Evolutionary conservation across 2,113 vertebrate genomes (phyloP).

Genomic region (Cephalopterus ornatus): DNA sequence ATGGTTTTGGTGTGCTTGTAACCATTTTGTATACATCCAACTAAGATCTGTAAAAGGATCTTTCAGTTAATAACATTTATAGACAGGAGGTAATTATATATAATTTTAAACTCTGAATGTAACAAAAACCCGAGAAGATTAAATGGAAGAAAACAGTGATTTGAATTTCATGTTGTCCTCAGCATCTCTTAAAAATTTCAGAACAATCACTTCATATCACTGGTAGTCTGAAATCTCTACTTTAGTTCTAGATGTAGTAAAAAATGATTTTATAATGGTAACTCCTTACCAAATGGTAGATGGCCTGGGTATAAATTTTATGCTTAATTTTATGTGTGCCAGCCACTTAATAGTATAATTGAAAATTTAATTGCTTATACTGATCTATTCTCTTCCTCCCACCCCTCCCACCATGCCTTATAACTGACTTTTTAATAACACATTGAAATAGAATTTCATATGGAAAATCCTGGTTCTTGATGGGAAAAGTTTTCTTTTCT

Average conservation of each 20-base stretch:
- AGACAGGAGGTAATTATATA: background rate
- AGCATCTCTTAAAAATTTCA: background rate
- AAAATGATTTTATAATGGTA: background rate
- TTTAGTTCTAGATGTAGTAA: background rate
- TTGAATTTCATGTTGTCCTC: background rate
- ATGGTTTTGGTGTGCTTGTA: background rate
- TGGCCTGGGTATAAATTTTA: background rate
- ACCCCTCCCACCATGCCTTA: background rate
- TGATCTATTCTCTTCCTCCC: background rate
- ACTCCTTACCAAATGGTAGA: background rate
- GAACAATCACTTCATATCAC: background rate
- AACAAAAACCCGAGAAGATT: background rate
- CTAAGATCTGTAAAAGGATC: background rate
- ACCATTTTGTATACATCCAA: background rate
- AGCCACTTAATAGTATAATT: background rate
- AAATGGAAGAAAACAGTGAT: background rate
- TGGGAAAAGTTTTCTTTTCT: background rate
- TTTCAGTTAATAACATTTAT: background rate
- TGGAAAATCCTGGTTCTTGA: background rate
- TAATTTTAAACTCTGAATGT: background rate
- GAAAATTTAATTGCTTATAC: background rate
- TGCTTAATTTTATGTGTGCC: background rate
- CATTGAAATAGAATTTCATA: background rate
- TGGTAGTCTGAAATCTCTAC: background rate
- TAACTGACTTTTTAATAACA: background rate